Evolutionary conservation across 2,797 vertebrate genomes (phyloP).

Genomic region (Hylomyscus alleni): DNA sequence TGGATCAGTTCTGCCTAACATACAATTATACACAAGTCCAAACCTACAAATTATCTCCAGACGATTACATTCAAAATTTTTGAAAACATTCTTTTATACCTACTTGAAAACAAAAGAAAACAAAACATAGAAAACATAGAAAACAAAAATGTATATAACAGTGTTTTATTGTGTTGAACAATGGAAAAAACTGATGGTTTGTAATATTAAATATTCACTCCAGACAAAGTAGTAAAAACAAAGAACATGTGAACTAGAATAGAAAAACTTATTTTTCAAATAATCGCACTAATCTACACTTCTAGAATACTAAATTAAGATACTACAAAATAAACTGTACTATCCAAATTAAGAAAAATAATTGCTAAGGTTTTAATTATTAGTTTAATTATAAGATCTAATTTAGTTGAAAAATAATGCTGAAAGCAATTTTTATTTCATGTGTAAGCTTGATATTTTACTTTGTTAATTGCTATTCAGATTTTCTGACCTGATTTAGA

Average conservation of each 20-base stretch:
- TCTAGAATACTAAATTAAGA: background rate
- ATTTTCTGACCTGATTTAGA: background rate
- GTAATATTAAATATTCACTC: background rate
- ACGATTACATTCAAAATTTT: background rate
- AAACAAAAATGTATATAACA: background rate
- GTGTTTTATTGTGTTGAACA: background rate
- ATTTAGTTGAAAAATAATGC: background rate
- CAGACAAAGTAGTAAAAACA: background rate
- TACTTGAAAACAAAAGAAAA: background rate
- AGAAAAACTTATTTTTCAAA: background rate
- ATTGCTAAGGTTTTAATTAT: background rate
- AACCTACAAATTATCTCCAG: background rate
- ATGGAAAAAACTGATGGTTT: background rate
- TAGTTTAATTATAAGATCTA: background rate
- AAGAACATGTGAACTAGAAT: background rate
- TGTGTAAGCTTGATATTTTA: slow-evolving; percentile 1
- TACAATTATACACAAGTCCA: background rate
- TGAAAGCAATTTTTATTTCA: slow-evolving; percentile 9
- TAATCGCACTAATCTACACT: background rate
- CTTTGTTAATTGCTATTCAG: background rate
- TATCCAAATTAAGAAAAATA: background rate
- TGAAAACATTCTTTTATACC: background rate
- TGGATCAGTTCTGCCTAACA: background rate
- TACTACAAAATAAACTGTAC: background rate
- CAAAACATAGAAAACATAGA: background rate